phyloP scores from a whole-genome alignment of 2,113 vertebrate genomes.

The Spermophilus dauricus region DNA sequence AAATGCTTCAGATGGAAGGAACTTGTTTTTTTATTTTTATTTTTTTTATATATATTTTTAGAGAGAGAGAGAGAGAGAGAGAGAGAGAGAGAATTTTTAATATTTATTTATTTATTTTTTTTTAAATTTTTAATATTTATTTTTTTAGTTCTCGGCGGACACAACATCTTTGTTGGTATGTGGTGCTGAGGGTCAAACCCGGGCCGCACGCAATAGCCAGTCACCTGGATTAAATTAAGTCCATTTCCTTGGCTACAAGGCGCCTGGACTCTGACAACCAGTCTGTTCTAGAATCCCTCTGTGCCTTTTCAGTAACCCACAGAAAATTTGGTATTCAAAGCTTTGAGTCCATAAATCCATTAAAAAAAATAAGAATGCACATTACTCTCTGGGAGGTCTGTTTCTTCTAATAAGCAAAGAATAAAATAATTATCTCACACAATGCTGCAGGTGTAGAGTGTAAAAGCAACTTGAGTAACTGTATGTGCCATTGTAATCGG shows the following conservation, averaged over 20 bases:
- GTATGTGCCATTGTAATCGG: constrained; percentile 81
- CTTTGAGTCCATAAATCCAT: constrained; percentile 87
- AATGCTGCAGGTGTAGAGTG: constrained; percentile 89
- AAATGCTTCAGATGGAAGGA: constrained; percentile 63
- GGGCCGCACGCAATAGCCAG: too few relatives aligned
- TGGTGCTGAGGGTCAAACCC: too few relatives aligned
- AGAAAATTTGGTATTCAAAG: constrained; percentile 87
- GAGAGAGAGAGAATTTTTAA: too few relatives aligned
- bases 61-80: too few relatives aligned
- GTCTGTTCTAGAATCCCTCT: constrained; percentile 89
- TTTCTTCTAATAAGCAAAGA: constrained; percentile 88
- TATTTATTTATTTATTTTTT: too few relatives aligned
- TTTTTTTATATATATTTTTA: too few relatives aligned
- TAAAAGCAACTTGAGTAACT: constrained; percentile 81
- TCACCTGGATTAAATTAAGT: constrained; percentile 93
- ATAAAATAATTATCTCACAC: constrained; percentile 88
- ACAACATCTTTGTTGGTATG: too few relatives aligned
- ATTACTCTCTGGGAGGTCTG: constrained; percentile 91
- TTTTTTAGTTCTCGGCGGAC: too few relatives aligned
- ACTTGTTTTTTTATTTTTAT: constrained; percentile 53
- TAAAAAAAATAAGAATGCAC: constrained; percentile 86
- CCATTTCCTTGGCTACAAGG: constrained; percentile 89
- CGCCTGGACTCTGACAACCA: constrained; percentile 88
- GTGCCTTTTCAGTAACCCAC: constrained; percentile 89
- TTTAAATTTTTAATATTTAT: too few relatives aligned